Evolutionary conservation across 2,888 invertebrate species (phyloP).

Genomic region (Tanypteryx hageni): DNA sequence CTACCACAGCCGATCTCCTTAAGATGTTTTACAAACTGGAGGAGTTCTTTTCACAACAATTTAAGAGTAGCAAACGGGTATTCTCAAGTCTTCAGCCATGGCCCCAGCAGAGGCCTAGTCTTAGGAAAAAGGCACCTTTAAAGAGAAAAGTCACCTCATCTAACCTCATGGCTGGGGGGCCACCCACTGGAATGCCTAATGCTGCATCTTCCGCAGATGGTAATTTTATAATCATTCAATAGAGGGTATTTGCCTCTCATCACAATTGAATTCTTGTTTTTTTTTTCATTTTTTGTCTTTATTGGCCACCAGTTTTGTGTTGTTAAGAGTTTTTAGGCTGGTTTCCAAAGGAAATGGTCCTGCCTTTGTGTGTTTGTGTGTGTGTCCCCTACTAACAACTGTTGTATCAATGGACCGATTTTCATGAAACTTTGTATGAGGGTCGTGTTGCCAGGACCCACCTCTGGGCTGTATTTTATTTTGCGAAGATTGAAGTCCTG

Average conservation of each 20-base stretch:
- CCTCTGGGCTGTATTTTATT: too few relatives aligned
- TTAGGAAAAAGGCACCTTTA: constrained; percentile 58
- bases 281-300: neutral
- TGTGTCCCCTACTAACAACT: too few relatives aligned
- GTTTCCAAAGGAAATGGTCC: too few relatives aligned
- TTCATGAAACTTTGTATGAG: too few relatives aligned
- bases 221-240: neutral
- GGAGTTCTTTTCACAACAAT: constrained; percentile 98
- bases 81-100: constrained; percentile 85
- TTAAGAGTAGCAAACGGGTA: constrained; percentile 95
- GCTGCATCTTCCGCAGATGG: constrained; percentile 16
- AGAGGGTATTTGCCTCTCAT: neutral
- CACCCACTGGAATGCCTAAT: constrained; percentile 34
- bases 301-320: too few relatives aligned
- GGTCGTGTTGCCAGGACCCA: too few relatives aligned
- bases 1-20: constrained; percentile 96
- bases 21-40: constrained; percentile 98
- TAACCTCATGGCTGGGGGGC: neutral
- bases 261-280: neutral
- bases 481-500: too few relatives aligned
- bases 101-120: constrained; percentile 70
- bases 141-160: constrained; percentile 53
- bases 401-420: too few relatives aligned
- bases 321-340: too few relatives aligned
- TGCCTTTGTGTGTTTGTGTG: too few relatives aligned